Percentiles rank a stretch among this genome's conserved stretches.
phyloP scores from a whole-genome alignment of 2,113 vertebrate species.

The Corapipo altera region DNA sequence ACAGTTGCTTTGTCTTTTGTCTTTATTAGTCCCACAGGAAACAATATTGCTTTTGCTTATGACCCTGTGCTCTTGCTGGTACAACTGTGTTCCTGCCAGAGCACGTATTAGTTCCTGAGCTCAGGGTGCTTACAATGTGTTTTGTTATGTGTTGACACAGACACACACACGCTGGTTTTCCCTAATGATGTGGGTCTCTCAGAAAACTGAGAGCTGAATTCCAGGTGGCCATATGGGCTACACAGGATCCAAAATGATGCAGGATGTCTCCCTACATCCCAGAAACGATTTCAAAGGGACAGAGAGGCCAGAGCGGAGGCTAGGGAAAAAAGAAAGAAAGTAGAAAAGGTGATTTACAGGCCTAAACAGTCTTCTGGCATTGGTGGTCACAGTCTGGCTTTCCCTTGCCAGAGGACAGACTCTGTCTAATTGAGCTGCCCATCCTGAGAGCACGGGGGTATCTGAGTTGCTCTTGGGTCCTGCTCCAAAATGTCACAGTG shows the following conservation, averaged over 20 bases:
- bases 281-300: background rate
- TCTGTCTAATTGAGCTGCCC: background rate
- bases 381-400: background rate
- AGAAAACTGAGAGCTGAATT: background rate
- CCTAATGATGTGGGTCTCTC: background rate
- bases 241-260: background rate
- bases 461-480: background rate
- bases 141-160: constrained; percentile 61
- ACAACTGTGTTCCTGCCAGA: constrained; percentile 46
- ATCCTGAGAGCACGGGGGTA: background rate
- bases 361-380: background rate
- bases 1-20: constrained; percentile 47
- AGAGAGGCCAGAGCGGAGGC: background rate
- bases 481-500: background rate
- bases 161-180: background rate
- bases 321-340: background rate
- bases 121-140: constrained; percentile 46
- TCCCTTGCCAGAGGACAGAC: background rate
- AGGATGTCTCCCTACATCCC: background rate
- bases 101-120: constrained; percentile 54
- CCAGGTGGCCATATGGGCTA: background rate
- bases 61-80: constrained; percentile 37
- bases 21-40: constrained; percentile 51
- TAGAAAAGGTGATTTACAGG: background rate
- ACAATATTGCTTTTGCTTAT: constrained; percentile 49